Percentiles rank a stretch among this genome's conserved stretches.
These are phyloP conservation scores for Agapetus fuscipes DNA, from an alignment of 2,888 invertebrate genomes.

Conservation along the genomic window DNA sequence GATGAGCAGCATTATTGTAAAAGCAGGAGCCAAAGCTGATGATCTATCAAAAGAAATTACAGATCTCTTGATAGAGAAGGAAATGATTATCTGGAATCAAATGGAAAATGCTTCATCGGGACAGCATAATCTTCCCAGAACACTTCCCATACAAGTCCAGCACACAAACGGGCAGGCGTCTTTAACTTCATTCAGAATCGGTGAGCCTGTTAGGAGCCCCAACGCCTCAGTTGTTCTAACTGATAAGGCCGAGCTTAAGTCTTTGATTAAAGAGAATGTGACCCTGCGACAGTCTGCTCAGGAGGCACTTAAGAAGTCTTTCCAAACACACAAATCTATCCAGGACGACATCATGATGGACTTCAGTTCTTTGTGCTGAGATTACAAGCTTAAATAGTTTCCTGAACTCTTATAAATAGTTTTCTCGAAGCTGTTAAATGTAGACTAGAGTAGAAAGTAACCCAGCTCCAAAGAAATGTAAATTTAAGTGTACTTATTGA, in stretches of 20 bases:
- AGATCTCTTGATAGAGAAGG: slow-evolving; percentile 31
- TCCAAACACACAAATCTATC: slow-evolving; percentile 9
- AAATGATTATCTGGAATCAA: slow-evolving; percentile 33
- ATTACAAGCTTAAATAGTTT: too few species aligned
- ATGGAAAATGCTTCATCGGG: slow-evolving; percentile 28
- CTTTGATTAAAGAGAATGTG: slow-evolving; percentile 38
- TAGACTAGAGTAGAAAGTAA: too few species aligned
- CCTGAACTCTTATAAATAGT: too few species aligned
- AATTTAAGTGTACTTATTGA: too few species aligned
- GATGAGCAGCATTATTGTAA: slow-evolving; percentile 34
- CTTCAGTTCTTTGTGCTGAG: slow-evolving; percentile 6
- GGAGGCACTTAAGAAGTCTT: slow-evolving; percentile 9
- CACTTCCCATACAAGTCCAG: slow-evolving; percentile 17
- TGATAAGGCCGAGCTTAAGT: slow-evolving; percentile 31
- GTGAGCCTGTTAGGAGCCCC: slow-evolving; percentile 35
- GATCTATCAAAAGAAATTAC: slow-evolving; percentile 31
- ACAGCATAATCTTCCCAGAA: slow-evolving; percentile 1
- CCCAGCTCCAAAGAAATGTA: too few species aligned
- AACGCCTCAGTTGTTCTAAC: slow-evolving; percentile 25
- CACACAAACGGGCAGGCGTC: slow-evolving; percentile 25
- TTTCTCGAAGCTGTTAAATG: too few species aligned
- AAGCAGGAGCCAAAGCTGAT: slow-evolving; percentile 33
- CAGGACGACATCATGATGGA: slow-evolving; percentile 6
- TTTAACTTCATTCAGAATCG: slow-evolving; percentile 36
- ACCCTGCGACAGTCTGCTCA: slow-evolving; percentile 19